These are phyloP conservation scores for Cervus canadensis DNA, from an alignment of 2,113 vertebrate genomes.

Conservation along the genomic window DNA sequence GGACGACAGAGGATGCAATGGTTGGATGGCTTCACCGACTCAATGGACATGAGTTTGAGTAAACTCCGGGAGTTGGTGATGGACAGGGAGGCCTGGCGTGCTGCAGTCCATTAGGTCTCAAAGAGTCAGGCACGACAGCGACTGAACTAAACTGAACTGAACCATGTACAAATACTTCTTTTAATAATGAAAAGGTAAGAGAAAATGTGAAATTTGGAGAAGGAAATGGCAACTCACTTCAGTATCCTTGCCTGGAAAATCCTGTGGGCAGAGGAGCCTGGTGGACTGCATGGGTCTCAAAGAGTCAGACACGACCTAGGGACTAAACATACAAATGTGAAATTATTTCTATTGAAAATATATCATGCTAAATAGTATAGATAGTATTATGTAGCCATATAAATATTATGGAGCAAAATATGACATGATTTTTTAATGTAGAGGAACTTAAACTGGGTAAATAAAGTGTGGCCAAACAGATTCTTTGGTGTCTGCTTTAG, in stretches of 20 bases:
- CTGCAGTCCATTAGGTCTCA: background rate
- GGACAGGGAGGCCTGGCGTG: background rate
- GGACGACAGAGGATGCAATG: rapidly evolving
- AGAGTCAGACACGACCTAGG: background rate
- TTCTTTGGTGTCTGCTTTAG: background rate
- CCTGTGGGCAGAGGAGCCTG: background rate
- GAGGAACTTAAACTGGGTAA: conserved; percentile 23
- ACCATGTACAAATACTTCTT: background rate
- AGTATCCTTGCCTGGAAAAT: background rate
- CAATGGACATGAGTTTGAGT: background rate
- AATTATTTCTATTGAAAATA: conserved; percentile 19
- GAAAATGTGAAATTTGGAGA: background rate
- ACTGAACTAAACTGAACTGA: background rate
- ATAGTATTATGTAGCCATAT: background rate
- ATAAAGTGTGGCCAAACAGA: background rate
- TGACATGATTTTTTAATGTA: background rate
- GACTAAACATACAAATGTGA: background rate
- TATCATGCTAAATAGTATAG: background rate
- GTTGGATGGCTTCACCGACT: background rate
- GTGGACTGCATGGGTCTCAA: background rate
- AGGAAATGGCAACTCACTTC: background rate
- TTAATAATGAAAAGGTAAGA: background rate
- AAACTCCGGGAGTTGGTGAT: background rate
- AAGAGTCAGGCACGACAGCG: background rate
- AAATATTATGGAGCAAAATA: conserved; percentile 25